Conservation (phyloP, 2,797 vertebrate genomes). For the Cryptoblepharus egeriae region DNA sequence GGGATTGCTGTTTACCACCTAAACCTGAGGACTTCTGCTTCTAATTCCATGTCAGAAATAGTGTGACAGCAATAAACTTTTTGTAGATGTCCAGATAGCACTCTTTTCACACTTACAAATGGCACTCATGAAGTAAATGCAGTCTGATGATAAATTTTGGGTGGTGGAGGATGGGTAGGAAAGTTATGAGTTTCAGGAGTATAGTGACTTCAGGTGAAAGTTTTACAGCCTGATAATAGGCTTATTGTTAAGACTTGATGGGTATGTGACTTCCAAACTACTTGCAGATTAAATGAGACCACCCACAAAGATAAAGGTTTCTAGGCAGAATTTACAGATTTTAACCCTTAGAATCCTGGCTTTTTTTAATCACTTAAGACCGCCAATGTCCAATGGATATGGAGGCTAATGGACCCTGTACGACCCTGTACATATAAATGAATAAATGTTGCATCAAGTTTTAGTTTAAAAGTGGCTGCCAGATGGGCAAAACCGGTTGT, state of each 20-base stretch:
- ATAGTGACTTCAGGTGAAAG: neutral
- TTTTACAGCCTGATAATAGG: neutral
- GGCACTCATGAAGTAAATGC: neutral
- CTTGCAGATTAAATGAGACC: too few species aligned
- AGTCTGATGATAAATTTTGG: neutral
- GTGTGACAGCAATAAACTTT: neutral
- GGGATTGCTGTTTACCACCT: neutral
- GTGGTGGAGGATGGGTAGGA: neutral
- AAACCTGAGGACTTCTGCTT: neutral
- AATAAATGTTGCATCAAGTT: too few species aligned
- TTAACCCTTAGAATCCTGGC: too few species aligned
- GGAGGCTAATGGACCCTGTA: too few species aligned
- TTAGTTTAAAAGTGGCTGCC: too few species aligned
- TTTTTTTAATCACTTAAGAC: too few species aligned
- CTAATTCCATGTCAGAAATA: neutral
- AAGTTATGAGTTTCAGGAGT: neutral
- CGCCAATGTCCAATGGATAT: too few species aligned
- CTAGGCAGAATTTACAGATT: too few species aligned
- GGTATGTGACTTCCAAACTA: neutral
- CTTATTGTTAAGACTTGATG: neutral
- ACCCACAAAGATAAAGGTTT: too few species aligned
- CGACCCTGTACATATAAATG: too few species aligned
- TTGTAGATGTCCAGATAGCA: neutral
- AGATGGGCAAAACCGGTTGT: too few species aligned
- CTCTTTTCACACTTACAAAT: too few species aligned